These are phyloP conservation scores for Cryptocephalus moraei DNA, from an alignment of 2,888 invertebrate species.

Conservation along the genomic window DNA sequence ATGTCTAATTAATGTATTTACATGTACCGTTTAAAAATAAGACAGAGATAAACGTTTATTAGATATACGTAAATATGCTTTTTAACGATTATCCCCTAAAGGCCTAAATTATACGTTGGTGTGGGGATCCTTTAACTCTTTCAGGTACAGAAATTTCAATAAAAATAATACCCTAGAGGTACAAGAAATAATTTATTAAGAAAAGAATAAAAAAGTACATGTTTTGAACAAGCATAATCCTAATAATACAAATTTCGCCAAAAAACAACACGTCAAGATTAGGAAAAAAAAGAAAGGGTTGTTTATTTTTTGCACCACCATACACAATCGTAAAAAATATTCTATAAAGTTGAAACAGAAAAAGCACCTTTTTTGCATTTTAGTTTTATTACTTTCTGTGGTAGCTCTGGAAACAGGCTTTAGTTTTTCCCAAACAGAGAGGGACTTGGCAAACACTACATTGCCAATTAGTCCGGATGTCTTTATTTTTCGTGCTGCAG, in stretches of 20 bases:
- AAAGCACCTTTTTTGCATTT: background rate
- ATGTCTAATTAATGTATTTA: too few species aligned
- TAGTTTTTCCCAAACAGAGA: background rate
- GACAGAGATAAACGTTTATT: too few species aligned
- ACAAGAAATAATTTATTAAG: background rate
- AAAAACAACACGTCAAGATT: background rate
- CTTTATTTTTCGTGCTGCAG: constrained; percentile 1
- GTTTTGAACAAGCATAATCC: background rate
- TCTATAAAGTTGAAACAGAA: background rate
- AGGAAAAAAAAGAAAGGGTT: background rate
- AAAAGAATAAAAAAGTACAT: background rate
- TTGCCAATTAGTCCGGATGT: constrained; percentile 1
- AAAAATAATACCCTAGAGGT: background rate
- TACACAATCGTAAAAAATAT: background rate
- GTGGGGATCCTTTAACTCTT: constrained; percentile 1
- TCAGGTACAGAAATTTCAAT: constrained; percentile 7
- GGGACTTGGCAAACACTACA: constrained; percentile 1
- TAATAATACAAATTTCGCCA: background rate
- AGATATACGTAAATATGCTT: too few species aligned
- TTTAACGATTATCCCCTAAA: too few species aligned
- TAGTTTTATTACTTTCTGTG: background rate
- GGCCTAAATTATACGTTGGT: too few species aligned
- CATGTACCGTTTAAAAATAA: too few species aligned
- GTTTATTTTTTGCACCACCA: constrained; percentile 1
- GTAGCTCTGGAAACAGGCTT: background rate